Evolutionary conservation across 2,888 invertebrate genomes (phyloP), one percentile per base, ranked within the genome.

Genomic region (Agrochola circellaris): DNA sequence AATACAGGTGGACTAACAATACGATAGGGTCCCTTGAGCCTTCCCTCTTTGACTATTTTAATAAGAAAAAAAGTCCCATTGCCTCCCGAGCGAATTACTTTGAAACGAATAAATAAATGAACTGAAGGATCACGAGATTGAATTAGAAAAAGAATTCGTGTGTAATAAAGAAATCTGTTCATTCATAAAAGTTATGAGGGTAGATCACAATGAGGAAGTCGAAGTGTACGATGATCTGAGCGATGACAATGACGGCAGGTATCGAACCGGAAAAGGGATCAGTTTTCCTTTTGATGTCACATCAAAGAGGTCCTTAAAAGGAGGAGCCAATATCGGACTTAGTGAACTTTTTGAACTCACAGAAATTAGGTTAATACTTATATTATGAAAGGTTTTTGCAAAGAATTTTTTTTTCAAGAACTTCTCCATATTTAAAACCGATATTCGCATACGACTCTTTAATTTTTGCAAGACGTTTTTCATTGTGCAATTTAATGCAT

Each of bases 1-100:
- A 94, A 94, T 94, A 93, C 95, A 96, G 95, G 95, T 96, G 93
- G 91, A 92, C 93, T 89, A 92, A 96, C 96, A 96, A 96, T 95
- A 89, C 91, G 83, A 86, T 81, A 79, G 84, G 77, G 86, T 91
- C 95, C 94, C 94, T 90, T 78, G 93, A 90, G 94, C 84, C 88
- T 89, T 91, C 90, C 93, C 93, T 92, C 93, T 93, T 95, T 93
- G 95, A 94, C 95, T 95, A 95, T 95, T 96, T 95, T 96, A 96
- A 96, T 96, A 96, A 94, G 94, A 95, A 88, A 89, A 83, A 94
- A 95, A 95, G 93, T 92, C 88, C 83, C 76, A 88, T 87, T 88
- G 89, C 92, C 92, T 93, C 92, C 91, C 89, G 77, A 90, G 90
- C 87, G 93, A 94, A 95, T 95, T 95, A 95, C 95, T 95, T 95